Base-by-base conservation (phyloP, 1,140 invertebrate genomes). In the Philopotamus ludificatus region DNA sequence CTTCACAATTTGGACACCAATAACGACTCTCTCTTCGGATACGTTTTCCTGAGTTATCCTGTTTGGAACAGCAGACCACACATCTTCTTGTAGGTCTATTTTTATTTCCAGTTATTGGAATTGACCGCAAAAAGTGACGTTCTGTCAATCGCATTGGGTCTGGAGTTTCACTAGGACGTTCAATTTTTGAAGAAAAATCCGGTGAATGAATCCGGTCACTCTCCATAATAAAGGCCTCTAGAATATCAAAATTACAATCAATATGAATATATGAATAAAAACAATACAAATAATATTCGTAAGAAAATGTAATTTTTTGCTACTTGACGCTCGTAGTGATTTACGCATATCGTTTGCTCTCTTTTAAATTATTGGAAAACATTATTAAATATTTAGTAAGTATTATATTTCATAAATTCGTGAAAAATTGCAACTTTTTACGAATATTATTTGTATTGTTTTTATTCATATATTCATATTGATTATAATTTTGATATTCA, bases 351-450 rank as follows among this genome's bases (percentile, higher is more conserved):
- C n/a, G n/a, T n/a, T n/a, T n/a, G 15, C 4, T 53, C 45, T 21
- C 18, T 59, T 44, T 15, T 49, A 49, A 44, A 21, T 23, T 61
- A 49, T 51, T 51, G n/a, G n/a, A n/a, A n/a, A n/a, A 41, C 26
- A 25, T 21, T 12, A 55, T 55, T 26, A 64, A 44, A 44, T 21
- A 42, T 42, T 59, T 59, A 21, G 39, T 42, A 59, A 59, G 20
- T 59, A 42, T 41, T 18, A 59, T 59, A 59, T 18, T 20, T 39
- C 28, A 53, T 21, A 26, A 7, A 53, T 22, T 53, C 18, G 3
- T 44, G 28, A 41, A 42, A 59, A 59, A 41, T 42, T 15, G 8
- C 7, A 42, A 16, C 16, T 59, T 42, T 59, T 42, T 15, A 21
- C 20, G 12, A 59, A 44, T 41, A 16, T 42, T 16, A 59, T 9